Percentiles rank a stretch among this genome's conserved stretches.
phyloP scores from a whole-genome alignment of 2,888 invertebrate species.

The Alsophila aescularia region DNA sequence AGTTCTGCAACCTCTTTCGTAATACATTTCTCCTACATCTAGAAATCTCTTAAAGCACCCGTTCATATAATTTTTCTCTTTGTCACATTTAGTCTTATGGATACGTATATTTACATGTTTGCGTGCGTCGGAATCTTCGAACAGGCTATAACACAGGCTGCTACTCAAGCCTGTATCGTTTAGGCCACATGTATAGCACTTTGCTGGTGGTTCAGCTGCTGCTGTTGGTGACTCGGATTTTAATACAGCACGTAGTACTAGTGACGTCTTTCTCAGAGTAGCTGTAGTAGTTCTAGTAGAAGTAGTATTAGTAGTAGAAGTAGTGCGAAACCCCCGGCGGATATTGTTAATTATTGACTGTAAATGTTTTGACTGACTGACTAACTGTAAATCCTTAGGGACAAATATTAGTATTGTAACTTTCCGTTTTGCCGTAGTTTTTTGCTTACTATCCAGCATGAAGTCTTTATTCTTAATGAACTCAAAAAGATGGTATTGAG shows the following conservation, averaged over 20 bases:
- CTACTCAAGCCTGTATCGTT: constrained; percentile 28
- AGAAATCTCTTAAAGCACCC: constrained; percentile 45
- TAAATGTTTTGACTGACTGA: no score
- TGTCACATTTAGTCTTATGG: constrained; percentile 6
- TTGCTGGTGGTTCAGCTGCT: background rate
- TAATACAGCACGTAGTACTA: background rate
- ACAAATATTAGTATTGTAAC: constrained; percentile 16
- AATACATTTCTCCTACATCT: constrained; percentile 48
- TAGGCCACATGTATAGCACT: constrained; percentile 52
- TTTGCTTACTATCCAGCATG: background rate
- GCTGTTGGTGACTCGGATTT: background rate
- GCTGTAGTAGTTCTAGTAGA: no score
- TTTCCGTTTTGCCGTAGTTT: background rate
- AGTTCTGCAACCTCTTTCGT: constrained; percentile 56
- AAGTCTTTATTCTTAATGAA: background rate
- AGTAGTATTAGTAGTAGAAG: no score
- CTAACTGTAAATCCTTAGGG: constrained; percentile 12
- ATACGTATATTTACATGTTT: background rate
- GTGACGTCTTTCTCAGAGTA: no score
- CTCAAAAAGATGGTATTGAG: background rate
- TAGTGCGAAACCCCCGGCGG: no score
- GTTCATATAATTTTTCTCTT: constrained; percentile 7
- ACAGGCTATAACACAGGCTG: constrained; percentile 38
- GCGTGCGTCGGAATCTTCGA: constrained; percentile 7
- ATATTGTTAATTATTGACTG: background rate